These are phyloP conservation scores for Fulmarus glacialis DNA, from an alignment of 2,113 vertebrate genomes.

Conservation along the genomic window DNA sequence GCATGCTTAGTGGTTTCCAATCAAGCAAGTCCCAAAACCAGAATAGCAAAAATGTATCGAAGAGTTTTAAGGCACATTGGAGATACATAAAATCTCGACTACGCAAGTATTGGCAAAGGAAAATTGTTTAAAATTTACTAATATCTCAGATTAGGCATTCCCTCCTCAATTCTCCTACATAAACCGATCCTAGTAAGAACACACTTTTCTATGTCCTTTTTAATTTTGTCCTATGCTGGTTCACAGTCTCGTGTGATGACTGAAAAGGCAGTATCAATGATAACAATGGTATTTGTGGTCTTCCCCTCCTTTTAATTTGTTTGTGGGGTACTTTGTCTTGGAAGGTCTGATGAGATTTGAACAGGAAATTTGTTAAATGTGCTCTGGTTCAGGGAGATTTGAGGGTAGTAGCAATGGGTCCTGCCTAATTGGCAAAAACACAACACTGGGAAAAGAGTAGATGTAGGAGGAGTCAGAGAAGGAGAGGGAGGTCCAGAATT, in stretches of 20 bases:
- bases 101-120: background rate
- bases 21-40: background rate
- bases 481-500: background rate
- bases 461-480: background rate
- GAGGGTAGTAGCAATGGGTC: background rate
- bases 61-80: background rate
- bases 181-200: background rate
- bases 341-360: background rate
- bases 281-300: background rate
- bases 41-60: background rate
- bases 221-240: background rate
- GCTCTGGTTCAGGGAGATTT: background rate
- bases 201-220: background rate
- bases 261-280: background rate
- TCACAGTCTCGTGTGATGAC: background rate
- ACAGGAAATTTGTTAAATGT: background rate
- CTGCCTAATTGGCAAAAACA: background rate
- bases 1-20: conserved; percentile 20
- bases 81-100: background rate
- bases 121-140: background rate
- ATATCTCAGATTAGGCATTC: background rate
- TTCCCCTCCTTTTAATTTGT: background rate
- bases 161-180: background rate
- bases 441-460: background rate
- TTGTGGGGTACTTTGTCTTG: background rate